A percentile compares a stretch with the other conserved stretches of the same genome.
These are phyloP conservation scores for Columba livia DNA, from an alignment of 2,113 vertebrate genomes.

Conservation along the genomic window DNA sequence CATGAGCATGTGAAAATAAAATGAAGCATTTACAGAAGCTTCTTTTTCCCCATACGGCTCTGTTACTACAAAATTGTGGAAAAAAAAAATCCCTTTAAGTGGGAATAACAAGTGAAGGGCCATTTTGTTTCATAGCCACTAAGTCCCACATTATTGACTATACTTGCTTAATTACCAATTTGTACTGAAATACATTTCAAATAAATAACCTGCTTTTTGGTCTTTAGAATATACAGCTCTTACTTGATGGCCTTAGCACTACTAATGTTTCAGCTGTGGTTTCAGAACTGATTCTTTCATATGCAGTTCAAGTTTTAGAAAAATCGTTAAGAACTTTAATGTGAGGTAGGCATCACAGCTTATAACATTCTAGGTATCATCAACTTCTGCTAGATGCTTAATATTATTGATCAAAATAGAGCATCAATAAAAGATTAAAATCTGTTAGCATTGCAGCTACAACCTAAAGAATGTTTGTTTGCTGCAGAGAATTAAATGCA, in stretches of 20 bases:
- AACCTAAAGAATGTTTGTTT: neutral
- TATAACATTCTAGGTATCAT: neutral
- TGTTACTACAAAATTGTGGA: conserved; percentile 10
- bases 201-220: neutral
- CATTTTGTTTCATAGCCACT: neutral
- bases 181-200: neutral
- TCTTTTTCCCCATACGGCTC: neutral
- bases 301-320: neutral
- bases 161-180: conserved; percentile 6
- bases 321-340: neutral
- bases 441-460: neutral
- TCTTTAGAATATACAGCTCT: neutral
- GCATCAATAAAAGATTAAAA: neutral
- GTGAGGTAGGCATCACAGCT: neutral
- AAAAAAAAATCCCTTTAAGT: conserved; percentile 8
- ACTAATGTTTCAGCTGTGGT: neutral
- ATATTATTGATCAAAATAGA: neutral
- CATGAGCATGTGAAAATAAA: neutral
- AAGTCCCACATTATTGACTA: neutral
- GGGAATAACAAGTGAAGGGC: neutral
- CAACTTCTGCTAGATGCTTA: neutral
- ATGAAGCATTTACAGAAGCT: neutral
- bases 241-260: neutral
- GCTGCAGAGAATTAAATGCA: neutral
- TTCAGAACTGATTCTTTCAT: neutral